Conservation (phyloP, 2,888 invertebrate species). For the Euspilapteryx auroguttella region DNA sequence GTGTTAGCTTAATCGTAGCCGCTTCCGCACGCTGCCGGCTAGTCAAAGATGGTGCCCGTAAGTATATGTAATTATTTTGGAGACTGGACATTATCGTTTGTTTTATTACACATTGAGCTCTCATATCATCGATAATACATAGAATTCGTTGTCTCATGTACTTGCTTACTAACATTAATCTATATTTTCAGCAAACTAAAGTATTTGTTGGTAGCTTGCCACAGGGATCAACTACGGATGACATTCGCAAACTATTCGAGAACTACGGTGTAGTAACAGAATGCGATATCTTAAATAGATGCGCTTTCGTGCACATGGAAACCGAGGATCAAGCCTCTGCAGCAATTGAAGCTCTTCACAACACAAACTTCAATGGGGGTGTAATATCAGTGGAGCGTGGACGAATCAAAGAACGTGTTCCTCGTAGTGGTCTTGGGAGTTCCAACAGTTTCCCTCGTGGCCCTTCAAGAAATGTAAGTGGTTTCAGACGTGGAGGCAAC, state of each 20-base stretch:
- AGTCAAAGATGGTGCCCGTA: too few species aligned
- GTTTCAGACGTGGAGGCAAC: slow-evolving; percentile 24
- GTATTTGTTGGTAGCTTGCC: slow-evolving; percentile 94
- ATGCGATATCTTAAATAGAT: slow-evolving; percentile 93
- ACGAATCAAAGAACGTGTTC: slow-evolving; percentile 69
- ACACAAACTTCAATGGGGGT: slow-evolving; percentile 80
- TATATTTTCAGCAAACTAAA: slow-evolving; percentile 74
- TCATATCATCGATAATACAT: too few species aligned
- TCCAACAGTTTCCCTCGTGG: slow-evolving; percentile 29
- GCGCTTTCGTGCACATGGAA: slow-evolving; percentile 92
- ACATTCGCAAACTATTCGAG: slow-evolving; percentile 80
- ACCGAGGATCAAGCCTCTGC: slow-evolving; percentile 78
- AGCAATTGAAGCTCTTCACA: slow-evolving; percentile 80
- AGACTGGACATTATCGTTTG: too few species aligned
- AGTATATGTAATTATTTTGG: too few species aligned
- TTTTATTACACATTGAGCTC: too few species aligned
- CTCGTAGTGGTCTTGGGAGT: slow-evolving; percentile 48
- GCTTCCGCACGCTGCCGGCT: too few species aligned
- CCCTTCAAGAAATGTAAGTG: too few species aligned
- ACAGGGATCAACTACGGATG: slow-evolving; percentile 80
- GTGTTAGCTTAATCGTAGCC: too few species aligned
- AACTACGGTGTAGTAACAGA: slow-evolving; percentile 88
- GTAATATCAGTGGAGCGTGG: slow-evolving; percentile 84
- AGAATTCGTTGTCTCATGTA: too few species aligned
- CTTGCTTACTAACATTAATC: too few species aligned